Evolutionary conservation across 2,888 invertebrate species (phyloP), one percentile per base, ranked within the genome.

Genomic region (Blera fallax): DNA sequence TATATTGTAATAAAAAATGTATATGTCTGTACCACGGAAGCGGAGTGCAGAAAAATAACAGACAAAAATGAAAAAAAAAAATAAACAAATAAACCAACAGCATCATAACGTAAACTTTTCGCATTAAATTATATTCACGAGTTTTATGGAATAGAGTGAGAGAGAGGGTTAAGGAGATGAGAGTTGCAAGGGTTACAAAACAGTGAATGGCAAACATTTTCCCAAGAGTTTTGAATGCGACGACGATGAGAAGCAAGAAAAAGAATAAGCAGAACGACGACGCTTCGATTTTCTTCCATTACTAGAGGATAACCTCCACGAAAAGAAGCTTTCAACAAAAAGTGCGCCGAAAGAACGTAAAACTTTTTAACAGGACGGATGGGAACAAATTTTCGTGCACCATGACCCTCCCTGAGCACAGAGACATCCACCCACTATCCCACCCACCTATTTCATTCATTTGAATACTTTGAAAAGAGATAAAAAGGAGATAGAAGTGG

Each of bases 1-100:
- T 81, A 81, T 85, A 85, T 85, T 81, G 81, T 81, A 85, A 85
- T 81, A 81, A 81, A 85, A 85, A 76, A 85, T 67, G 34, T 76
- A 72, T 76, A 56, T 65, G 74, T 52, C 67, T n/a, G n/a, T n/a
- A n/a, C 14, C 69, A 52, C 52, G 18, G 50, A 80, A 60, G 56
- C 64, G 50, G 34, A 74, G 43, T 76, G 60, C 74, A 70, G 56
- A 85, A 65, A 79, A 76, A 81, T 73, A 85, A 81, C 85, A 70
- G 62, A 84, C 84, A 76, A 80, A 73, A 40, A 34, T 29, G 27
- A 34, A 48, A 16, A 45, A 40, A 34, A 32, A 34, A 67, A 34
- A 67, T 60, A 37, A 76, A 45, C 43, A 83, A 62, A 43, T 65
- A 40, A 81, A 72, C 81, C 81, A 81, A 81, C 76, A 85, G 67